A percentile compares a stretch with the other conserved stretches of the same genome.
These are phyloP conservation scores for Intellagama lesueurii DNA, from an alignment of 2,797 vertebrate species.

Conservation along the genomic window DNA sequence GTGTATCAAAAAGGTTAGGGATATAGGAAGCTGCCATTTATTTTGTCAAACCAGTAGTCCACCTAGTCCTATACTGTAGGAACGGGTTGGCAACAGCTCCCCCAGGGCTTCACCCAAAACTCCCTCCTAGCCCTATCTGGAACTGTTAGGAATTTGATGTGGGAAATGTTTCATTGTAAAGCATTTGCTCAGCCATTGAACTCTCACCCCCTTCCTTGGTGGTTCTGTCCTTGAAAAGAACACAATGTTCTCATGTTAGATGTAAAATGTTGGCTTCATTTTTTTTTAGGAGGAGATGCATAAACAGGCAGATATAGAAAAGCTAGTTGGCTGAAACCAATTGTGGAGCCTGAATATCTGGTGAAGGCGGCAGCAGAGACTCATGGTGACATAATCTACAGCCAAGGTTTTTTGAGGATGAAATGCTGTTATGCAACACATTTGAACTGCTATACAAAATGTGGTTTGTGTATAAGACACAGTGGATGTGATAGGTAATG, in stretches of 20 bases:
- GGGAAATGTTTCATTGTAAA: background rate
- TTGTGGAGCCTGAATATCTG: conserved; percentile 80
- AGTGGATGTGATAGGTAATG: background rate
- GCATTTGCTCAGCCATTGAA: background rate
- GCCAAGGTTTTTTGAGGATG: conserved; percentile 83
- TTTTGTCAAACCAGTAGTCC: background rate
- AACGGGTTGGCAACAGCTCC: background rate
- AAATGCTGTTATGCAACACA: background rate
- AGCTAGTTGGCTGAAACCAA: conserved; percentile 87
- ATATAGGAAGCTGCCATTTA: background rate
- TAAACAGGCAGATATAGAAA: conserved; percentile 85
- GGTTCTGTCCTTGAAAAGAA: background rate
- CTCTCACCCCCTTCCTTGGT: background rate
- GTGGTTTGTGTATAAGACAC: background rate
- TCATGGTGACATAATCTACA: conserved; percentile 88
- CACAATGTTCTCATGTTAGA: background rate
- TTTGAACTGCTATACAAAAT: background rate
- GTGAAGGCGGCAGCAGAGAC: conserved; percentile 84
- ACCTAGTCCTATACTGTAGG: background rate
- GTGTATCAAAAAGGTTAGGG: background rate
- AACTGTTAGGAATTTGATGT: background rate
- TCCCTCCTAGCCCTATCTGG: background rate
- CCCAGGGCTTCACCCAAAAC: background rate
- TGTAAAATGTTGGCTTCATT: background rate
- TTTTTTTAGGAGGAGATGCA: conserved; percentile 82